Conservation (phyloP, 2,888 invertebrate genomes). For the Ichneumoninae sp. region DNA sequence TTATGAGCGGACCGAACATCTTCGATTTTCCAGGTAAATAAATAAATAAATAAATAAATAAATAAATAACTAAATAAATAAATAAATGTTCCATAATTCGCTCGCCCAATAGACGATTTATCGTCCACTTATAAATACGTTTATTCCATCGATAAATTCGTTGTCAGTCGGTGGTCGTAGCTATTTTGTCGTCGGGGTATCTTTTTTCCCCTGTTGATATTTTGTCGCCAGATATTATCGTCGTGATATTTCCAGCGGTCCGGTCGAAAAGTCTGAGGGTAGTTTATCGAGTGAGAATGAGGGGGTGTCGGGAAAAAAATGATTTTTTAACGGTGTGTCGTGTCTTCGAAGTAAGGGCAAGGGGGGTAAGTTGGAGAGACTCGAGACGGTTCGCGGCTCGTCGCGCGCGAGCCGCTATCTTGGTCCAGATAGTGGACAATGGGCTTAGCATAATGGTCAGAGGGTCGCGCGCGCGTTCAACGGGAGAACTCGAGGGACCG, state of each 20-base stretch:
- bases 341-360: constrained; percentile 47
- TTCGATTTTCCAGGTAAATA: no score
- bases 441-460: constrained; percentile 83
- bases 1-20: no score
- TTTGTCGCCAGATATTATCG: constrained; percentile 6
- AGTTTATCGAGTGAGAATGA: constrained; percentile 32
- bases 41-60: no score
- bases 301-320: constrained; percentile 72
- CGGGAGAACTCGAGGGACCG: constrained; percentile 67
- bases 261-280: background rate
- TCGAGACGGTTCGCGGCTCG: constrained; percentile 67
- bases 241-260: constrained; percentile 1
- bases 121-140: no score
- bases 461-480: constrained; percentile 71
- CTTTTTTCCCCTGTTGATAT: background rate
- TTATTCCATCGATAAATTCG: no score
- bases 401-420: constrained; percentile 76
- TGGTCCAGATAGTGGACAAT: constrained; percentile 83
- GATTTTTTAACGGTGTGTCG: constrained; percentile 81
- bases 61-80: no score
- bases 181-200: background rate
- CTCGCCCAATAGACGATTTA: no score
- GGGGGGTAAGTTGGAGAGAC: constrained; percentile 38
- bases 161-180: no score
- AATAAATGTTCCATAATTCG: no score